These are phyloP conservation scores for Coenobita brevimanus DNA, from an alignment of 1,140 invertebrate genomes.

Conservation along the genomic window DNA sequence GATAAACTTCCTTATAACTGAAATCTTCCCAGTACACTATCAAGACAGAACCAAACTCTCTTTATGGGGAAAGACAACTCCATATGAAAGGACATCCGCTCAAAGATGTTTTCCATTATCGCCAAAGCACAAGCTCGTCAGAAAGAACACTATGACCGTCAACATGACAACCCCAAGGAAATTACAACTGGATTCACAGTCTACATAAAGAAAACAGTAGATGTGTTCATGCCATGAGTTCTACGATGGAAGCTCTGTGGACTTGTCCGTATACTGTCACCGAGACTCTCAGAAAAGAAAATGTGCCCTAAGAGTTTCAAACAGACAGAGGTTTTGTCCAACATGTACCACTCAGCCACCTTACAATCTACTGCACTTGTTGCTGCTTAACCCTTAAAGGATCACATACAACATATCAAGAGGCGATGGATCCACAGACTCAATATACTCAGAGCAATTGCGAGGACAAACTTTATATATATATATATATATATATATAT, in stretches of 20 bases:
- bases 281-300: constrained; percentile 4
- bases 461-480: no score
- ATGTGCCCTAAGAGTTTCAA: not conserved
- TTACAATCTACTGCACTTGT: no score
- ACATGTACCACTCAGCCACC: not conserved
- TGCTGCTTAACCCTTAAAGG: no score
- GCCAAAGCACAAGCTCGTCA: not conserved
- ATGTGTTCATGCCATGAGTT: constrained; percentile 29
- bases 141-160: constrained; percentile 23
- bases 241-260: constrained; percentile 39
- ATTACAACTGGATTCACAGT: constrained; percentile 17
- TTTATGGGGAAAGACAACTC: not conserved
- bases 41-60: not conserved
- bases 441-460: no score
- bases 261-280: constrained; percentile 21
- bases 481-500: no score
- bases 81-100: not conserved
- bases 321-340: not conserved
- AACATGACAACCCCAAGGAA: constrained; percentile 18
- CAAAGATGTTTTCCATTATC: not conserved
- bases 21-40: constrained; percentile 6
- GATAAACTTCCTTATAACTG: not conserved
- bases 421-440: no score
- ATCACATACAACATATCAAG: no score
- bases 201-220: constrained; percentile 4